phyloP scores from a whole-genome alignment of 2,113 vertebrate species.

The Marcusenius ussheri region DNA sequence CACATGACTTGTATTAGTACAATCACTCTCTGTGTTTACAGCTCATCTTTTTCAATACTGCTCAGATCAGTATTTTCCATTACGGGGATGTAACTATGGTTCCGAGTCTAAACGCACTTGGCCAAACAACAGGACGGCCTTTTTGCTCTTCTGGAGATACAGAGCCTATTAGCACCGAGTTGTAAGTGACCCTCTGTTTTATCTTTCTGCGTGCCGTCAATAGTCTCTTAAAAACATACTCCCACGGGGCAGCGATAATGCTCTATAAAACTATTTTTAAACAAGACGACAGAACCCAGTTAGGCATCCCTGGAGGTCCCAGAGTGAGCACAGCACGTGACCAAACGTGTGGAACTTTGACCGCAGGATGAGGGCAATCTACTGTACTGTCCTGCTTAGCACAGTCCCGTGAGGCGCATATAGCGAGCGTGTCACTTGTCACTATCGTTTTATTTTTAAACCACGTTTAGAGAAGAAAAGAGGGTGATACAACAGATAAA shows the following conservation, averaged over 20 bases:
- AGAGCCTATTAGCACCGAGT: not conserved
- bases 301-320: not conserved
- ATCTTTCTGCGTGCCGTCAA: not conserved
- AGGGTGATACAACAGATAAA: not conserved
- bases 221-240: slow-evolving; percentile 7
- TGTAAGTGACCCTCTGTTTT: not conserved
- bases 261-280: slow-evolving; percentile 25
- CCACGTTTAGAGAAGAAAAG: not conserved
- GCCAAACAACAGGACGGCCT: not conserved
- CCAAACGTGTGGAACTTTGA: not conserved
- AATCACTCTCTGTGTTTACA: slow-evolving; percentile 43
- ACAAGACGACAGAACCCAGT: not conserved
- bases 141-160: not conserved
- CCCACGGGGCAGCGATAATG: slow-evolving; percentile 1
- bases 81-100: not conserved
- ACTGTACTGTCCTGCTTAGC: not conserved
- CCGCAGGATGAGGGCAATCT: not conserved
- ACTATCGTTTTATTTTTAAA: not conserved
- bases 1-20: slow-evolving; percentile 25
- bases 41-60: slow-evolving; percentile 21
- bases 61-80: slow-evolving; percentile 19
- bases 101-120: not conserved
- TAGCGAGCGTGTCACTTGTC: not conserved
- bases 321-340: not conserved
- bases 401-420: not conserved